A percentile compares a stretch with the other conserved stretches of the same genome.
phyloP scores from a whole-genome alignment of 2,888 invertebrate genomes.

The Thalpophila matura region DNA sequence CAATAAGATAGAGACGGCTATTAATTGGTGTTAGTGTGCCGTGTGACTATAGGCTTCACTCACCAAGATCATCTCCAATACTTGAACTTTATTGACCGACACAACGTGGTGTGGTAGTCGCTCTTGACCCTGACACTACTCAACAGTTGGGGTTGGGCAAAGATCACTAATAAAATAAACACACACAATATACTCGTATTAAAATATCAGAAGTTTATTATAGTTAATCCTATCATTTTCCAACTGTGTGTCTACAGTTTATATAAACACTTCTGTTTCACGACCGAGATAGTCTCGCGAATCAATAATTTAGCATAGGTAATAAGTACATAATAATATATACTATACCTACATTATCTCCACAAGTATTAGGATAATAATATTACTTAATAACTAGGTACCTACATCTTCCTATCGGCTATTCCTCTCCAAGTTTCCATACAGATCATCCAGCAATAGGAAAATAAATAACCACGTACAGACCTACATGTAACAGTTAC shows the following conservation, averaged over 20 bases:
- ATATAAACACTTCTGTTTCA: background rate
- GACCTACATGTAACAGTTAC: slow-evolving; percentile 34
- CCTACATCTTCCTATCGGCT: slow-evolving; percentile 19
- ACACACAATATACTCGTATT: slow-evolving; percentile 61
- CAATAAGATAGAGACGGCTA: slow-evolving; percentile 63
- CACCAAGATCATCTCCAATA: slow-evolving; percentile 14
- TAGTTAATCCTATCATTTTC: slow-evolving; percentile 1
- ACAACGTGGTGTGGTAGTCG: slow-evolving; percentile 25
- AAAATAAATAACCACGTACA: slow-evolving; percentile 42
- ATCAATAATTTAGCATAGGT: slow-evolving; percentile 20
- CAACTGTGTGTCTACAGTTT: background rate
- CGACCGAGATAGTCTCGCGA: slow-evolving; percentile 1
- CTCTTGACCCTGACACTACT: slow-evolving; percentile 59
- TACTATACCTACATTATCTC: background rate
- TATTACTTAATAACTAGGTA: slow-evolving; percentile 47
- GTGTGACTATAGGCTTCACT: slow-evolving; percentile 65
- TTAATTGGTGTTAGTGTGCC: slow-evolving; percentile 75
- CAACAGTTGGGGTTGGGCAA: slow-evolving; percentile 54
- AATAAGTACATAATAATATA: too few relatives aligned
- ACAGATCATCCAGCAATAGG: slow-evolving; percentile 20
- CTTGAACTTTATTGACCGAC: slow-evolving; percentile 51
- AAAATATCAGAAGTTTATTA: slow-evolving; percentile 69
- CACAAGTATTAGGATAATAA: slow-evolving; percentile 24
- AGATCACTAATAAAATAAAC: slow-evolving; percentile 67
- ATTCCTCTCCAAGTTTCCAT: slow-evolving; percentile 10